Evolutionary conservation across 2,888 invertebrate genomes (phyloP), one percentile per base, ranked within the genome.

Genomic region (Drosophila glabriapex): DNA sequence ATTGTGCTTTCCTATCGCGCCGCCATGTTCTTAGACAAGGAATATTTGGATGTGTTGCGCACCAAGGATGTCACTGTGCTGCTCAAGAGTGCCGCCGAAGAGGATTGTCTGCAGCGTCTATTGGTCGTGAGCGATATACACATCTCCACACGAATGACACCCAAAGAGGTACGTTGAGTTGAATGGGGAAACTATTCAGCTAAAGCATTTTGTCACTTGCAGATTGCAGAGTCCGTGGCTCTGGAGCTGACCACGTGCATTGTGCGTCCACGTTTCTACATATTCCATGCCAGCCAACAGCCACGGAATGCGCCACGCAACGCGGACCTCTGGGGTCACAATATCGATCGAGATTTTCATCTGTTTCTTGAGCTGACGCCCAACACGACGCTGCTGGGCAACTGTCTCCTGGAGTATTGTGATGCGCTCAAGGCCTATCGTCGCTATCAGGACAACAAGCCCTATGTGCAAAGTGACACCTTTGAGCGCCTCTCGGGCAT

Each of bases 71-170:
- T 94, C 0, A 91, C 94, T 41, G 92, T 93, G 69, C 92, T 95
- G 68, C 88, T 96, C 19, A 94, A 94, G 79, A 94, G 94, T 66
- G 94, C 95, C 14, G 94, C 95, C 16, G 92, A 95, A 16, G 94
- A 94, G 52, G 94, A 95, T 81, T 94, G 94, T 69, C 91, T 94
- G 64, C 94, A 95, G 81, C 95, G 95, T 82, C 87, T 95, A 46
- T 94, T 95, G 76, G 94, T 95, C 1, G 94, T 95, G n/a, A 94
- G 94, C 75, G 95, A 95, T 87, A 94, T 95, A 71, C 94, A 95
- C 72, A 92, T 92, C 3, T 94, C 95, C 3, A 95, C 94, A 60
- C 94, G 94, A 64, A 94, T 95, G 93, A 93, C 93, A 1, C 93
- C 94, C 53, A 92, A 94, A 52, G 94, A 94, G 90, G 94, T 94